A percentile compares a stretch with the other conserved stretches of the same genome.
phyloP scores from a whole-genome alignment of 2,888 invertebrate species.

The Antheraea assamensis region DNA sequence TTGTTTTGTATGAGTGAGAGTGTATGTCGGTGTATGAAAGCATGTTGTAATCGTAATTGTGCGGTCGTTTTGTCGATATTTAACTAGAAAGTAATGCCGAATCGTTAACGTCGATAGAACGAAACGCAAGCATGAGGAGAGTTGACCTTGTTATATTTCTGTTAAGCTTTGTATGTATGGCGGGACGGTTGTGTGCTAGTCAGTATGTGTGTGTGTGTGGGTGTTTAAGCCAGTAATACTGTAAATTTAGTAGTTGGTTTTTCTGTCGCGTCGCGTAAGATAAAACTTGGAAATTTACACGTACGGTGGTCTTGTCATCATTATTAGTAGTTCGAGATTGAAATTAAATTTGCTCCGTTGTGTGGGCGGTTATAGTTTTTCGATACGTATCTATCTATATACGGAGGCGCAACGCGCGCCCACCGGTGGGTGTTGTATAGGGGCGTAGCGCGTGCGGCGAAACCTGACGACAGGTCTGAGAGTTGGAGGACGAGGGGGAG shows the following conservation, averaged over 20 bases:
- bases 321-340: not conserved
- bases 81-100: not conserved
- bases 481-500: not conserved
- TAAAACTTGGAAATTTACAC: not conserved
- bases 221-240: not conserved
- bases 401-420: not conserved
- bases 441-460: constrained; percentile 23
- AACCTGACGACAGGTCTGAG: not conserved
- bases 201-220: constrained; percentile 20
- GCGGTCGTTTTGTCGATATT: not conserved
- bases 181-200: constrained; percentile 21
- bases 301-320: not conserved
- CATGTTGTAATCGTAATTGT: not conserved
- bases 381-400: not conserved
- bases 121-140: not conserved
- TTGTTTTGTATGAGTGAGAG: not conserved
- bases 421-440: not conserved
- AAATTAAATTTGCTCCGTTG: not conserved
- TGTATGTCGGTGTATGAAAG: constrained; percentile 1
- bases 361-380: not conserved
- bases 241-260: not conserved
- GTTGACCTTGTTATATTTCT: not conserved
- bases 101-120: not conserved
- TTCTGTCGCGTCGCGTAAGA: not conserved
- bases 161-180: constrained; percentile 2